Evolutionary conservation across 2,888 invertebrate species (phyloP).

Genomic region (Diadromus collaris): DNA sequence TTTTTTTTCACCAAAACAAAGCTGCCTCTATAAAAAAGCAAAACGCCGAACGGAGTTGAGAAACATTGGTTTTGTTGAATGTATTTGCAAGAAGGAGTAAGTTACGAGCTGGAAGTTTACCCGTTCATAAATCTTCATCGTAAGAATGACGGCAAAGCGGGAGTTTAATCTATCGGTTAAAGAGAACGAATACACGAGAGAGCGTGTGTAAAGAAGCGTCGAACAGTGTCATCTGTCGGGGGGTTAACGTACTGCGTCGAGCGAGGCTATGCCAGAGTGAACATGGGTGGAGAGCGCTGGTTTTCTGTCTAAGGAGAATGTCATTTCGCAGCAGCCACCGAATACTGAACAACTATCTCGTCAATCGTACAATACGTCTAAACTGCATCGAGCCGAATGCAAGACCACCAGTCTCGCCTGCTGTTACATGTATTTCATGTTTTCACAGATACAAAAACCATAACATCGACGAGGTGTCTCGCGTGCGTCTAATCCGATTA

Average conservation of each 20-base stretch:
- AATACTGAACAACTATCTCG: neutral
- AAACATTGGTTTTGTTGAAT: neutral
- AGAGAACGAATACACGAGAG: neutral
- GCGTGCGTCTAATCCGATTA: neutral
- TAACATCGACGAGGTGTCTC: neutral
- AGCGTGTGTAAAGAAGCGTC: neutral
- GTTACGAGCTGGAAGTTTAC: neutral
- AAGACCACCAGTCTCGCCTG: neutral
- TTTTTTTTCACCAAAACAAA: no score
- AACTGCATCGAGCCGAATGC: neutral
- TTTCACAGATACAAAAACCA: neutral
- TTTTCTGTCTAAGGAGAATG: neutral
- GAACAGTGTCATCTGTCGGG: constrained; percentile 21
- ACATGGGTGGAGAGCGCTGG: constrained; percentile 1
- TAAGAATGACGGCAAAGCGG: neutral
- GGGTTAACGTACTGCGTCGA: constrained; percentile 43
- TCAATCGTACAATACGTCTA: neutral
- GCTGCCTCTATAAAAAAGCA: no score
- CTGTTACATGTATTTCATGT: neutral
- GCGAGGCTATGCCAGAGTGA: constrained; percentile 13
- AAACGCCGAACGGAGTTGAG: no score
- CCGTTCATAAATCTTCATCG: neutral
- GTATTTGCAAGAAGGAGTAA: neutral
- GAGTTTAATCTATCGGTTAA: neutral
- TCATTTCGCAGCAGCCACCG: neutral